Conservation (phyloP, 1,140 invertebrate species). For the Sycophila sp. region DNA sequence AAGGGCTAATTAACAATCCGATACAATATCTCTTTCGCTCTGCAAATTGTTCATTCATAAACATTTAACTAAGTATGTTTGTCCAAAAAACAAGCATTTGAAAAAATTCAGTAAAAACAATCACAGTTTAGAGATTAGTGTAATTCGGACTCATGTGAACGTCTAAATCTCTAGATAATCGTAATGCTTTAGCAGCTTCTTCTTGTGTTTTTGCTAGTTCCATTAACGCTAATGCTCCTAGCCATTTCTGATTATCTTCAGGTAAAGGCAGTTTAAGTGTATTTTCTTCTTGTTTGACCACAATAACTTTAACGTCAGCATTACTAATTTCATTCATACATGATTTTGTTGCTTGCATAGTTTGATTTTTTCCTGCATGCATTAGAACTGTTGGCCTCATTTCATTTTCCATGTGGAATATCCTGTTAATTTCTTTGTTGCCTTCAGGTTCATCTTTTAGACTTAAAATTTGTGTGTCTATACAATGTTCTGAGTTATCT, state of each 20-base stretch:
- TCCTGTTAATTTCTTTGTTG: constrained; percentile 10
- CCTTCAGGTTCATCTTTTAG: background rate
- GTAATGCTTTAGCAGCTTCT: constrained; percentile 46
- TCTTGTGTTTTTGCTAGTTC: constrained; percentile 68
- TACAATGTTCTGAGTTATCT: background rate
- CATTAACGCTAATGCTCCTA: constrained; percentile 75
- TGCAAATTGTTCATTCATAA: constrained; percentile 23
- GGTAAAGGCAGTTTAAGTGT: constrained; percentile 47
- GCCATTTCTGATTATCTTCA: constrained; percentile 68
- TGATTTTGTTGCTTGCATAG: constrained; percentile 4
- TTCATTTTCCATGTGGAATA: constrained; percentile 60
- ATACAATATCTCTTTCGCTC: constrained; percentile 34
- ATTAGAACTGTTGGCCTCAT: constrained; percentile 70
- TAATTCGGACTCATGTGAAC: constrained; percentile 47
- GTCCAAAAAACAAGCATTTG: constrained; percentile 5
- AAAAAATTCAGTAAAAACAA: constrained; percentile 41
- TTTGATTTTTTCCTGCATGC: constrained; percentile 59
- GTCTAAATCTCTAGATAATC: constrained; percentile 41
- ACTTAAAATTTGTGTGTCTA: constrained; percentile 19
- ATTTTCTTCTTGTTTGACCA: constrained; percentile 54
- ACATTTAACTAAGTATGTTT: constrained; percentile 37
- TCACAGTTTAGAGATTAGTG: constrained; percentile 62
- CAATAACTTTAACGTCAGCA: constrained; percentile 47
- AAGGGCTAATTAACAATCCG: constrained; percentile 32
- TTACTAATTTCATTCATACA: constrained; percentile 34